These are phyloP conservation scores for Geopemphigus sp. DNA, from an alignment of 1,140 invertebrate genomes.

Conservation along the genomic window DNA sequence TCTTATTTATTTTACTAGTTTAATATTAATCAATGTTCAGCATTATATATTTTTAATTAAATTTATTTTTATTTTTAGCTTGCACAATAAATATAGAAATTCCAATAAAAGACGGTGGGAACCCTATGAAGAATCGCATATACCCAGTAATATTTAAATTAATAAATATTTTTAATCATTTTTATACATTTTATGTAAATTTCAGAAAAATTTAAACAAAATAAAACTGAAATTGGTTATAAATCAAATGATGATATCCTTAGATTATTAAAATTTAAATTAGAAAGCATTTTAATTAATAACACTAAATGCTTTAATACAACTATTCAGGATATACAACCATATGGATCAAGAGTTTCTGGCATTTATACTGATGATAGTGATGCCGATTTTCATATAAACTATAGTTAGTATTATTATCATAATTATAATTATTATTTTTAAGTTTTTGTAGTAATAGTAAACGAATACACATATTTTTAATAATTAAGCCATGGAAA, in stretches of 20 bases:
- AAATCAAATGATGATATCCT: not conserved
- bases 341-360: constrained; percentile 59
- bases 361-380: constrained; percentile 56
- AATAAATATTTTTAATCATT: not conserved
- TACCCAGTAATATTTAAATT: not conserved
- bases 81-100: not conserved
- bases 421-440: not conserved
- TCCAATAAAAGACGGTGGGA: not conserved
- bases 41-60: not conserved
- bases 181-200: not conserved
- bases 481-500: not conserved
- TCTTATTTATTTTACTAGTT: too few species aligned
- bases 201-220: constrained; percentile 28
- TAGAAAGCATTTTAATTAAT: not conserved
- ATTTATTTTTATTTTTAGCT: constrained; percentile 6
- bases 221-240: not conserved
- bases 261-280: not conserved
- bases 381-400: constrained; percentile 60
- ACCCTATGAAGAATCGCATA: not conserved
- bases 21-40: not conserved
- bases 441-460: too few species aligned
- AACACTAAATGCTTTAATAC: not conserved
- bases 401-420: constrained; percentile 54
- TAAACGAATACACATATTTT: not conserved
- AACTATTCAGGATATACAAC: constrained; percentile 24